Evolutionary conservation across 92 coral and sea anemone species (phyloP).

Genomic region (Metridium senile): DNA sequence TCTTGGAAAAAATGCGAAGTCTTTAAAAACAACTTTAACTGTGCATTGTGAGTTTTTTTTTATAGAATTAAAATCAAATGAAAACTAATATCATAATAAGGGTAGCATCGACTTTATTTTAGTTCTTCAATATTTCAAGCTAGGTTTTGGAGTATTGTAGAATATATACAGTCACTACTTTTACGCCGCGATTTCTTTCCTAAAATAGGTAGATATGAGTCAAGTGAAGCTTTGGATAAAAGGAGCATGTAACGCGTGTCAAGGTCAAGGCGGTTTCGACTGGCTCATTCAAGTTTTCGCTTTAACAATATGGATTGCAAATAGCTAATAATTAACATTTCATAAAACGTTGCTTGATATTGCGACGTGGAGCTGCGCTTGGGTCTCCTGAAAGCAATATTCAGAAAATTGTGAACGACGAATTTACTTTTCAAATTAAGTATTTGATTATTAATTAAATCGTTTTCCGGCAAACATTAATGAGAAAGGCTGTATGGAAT

Average conservation of each 20-base stretch:
- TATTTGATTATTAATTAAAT: neutral
- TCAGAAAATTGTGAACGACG: neutral
- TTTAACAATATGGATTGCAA: too few species aligned
- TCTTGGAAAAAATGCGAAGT: neutral
- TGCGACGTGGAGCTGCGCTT: too few species aligned
- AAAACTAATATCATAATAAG: too few species aligned
- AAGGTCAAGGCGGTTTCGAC: too few species aligned
- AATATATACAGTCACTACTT: neutral
- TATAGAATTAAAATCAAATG: neutral
- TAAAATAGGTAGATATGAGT: slow-evolving; percentile 14
- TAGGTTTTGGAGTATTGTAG: slow-evolving; percentile 24
- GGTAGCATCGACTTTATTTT: slow-evolving; percentile 13
- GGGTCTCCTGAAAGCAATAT: slow-evolving; percentile 36
- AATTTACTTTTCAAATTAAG: neutral
- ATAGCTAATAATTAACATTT: too few species aligned
- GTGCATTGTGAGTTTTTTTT: slow-evolving; percentile 21
- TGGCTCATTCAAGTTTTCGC: too few species aligned
- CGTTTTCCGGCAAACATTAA: too few species aligned
- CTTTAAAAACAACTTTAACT: neutral
- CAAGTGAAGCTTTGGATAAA: neutral
- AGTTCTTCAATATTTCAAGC: slow-evolving; percentile 7
- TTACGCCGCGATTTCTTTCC: slow-evolving; percentile 3
- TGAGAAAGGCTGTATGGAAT: too few species aligned
- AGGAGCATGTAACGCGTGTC: too few species aligned
- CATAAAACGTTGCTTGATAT: too few species aligned